phyloP scores from a whole-genome alignment of 1,140 invertebrate species.

The Drosophila kikkawai region DNA sequence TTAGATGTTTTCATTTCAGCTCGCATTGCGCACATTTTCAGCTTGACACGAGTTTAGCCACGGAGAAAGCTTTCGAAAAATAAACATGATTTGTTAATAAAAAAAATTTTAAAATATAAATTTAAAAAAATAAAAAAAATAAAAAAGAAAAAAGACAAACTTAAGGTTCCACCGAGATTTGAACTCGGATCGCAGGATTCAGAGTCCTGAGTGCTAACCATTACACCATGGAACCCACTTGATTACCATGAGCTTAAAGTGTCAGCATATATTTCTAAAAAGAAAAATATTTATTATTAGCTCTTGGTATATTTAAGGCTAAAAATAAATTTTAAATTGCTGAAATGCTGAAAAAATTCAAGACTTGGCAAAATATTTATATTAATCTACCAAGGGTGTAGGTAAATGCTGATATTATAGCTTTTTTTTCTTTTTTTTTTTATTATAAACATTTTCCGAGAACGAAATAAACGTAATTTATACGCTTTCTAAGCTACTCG shows the following conservation, averaged over 20 bases:
- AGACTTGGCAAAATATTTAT: neutral
- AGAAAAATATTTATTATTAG: conserved; percentile 6
- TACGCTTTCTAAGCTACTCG: neutral
- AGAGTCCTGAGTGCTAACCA: conserved; percentile 96
- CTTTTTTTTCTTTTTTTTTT: neutral
- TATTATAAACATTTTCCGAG: neutral
- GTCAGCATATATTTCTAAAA: neutral
- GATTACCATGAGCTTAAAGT: accelerated
- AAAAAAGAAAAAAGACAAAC: neutral
- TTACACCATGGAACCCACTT: conserved; percentile 91
- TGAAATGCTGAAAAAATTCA: neutral
- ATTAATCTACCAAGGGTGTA: neutral
- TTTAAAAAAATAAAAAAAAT: conserved; percentile 1
- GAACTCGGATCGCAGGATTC: conserved; percentile 94
- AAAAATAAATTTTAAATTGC: conserved; percentile 14
- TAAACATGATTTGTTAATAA: neutral
- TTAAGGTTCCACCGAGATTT: conserved; percentile 39
- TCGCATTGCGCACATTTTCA: conserved; percentile 20
- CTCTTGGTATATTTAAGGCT: neutral
- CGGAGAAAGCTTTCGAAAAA: conserved; percentile 19
- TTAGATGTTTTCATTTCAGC: conserved; percentile 19
- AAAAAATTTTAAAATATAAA: neutral
- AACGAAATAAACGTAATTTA: neutral
- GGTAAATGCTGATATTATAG: too few relatives aligned
- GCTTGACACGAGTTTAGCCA: conserved; percentile 24